These are phyloP conservation scores for Chrysemys picta DNA, from an alignment of 2,113 vertebrate genomes.

Conservation along the genomic window DNA sequence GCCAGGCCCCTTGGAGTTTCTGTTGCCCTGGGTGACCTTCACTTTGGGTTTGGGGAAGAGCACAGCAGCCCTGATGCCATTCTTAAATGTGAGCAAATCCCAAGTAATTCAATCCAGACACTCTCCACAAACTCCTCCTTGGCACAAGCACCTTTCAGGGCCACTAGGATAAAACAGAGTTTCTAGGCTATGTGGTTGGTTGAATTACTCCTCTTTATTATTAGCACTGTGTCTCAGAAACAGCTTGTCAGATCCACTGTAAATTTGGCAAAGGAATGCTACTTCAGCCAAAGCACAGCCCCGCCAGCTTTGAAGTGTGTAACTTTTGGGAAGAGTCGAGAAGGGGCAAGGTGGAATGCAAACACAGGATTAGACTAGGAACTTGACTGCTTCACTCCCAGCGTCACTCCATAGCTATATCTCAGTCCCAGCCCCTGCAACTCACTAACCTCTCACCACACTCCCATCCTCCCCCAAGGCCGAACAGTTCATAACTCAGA, in stretches of 20 bases:
- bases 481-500: not conserved
- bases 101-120: not conserved
- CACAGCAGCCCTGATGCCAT: not conserved
- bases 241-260: not conserved
- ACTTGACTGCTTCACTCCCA: not conserved
- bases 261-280: rapidly evolving
- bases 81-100: not conserved
- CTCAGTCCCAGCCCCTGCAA: not conserved
- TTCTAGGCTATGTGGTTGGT: not conserved
- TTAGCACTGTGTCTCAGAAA: not conserved
- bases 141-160: not conserved
- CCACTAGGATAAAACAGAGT: not conserved
- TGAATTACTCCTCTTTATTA: not conserved
- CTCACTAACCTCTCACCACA: not conserved
- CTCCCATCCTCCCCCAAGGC: not conserved
- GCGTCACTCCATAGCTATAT: not conserved
- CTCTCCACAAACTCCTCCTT: not conserved
- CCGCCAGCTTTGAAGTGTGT: not conserved
- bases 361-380: rapidly evolving
- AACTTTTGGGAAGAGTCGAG: not conserved
- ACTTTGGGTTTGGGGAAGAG: not conserved
- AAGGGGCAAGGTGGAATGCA: rapidly evolving
- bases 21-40: not conserved
- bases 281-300: rapidly evolving
- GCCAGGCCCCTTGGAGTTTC: not conserved